Conservation (phyloP, 2,888 invertebrate genomes). For the Eilema depressum region DNA sequence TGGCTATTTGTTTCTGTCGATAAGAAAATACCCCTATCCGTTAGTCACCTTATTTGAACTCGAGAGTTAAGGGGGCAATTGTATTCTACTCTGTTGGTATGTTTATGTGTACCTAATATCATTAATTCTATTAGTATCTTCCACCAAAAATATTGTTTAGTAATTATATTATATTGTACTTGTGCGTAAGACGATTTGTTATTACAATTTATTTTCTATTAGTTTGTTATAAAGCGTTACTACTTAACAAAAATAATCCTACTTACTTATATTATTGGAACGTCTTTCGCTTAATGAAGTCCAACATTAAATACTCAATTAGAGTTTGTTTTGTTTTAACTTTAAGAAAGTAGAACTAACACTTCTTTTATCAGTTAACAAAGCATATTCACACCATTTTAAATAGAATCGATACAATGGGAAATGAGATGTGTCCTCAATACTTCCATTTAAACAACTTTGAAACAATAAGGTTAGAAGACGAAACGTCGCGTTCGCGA, state of each 20-base stretch:
- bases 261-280: conserved; percentile 53
- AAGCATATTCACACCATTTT: conserved; percentile 82
- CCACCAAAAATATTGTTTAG: not conserved
- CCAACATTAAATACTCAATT: conserved; percentile 52
- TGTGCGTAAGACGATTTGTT: not conserved
- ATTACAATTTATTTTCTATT: conserved; percentile 14
- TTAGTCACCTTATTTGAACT: not conserved
- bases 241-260: conserved; percentile 31
- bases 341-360: conserved; percentile 84
- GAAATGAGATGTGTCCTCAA: conserved; percentile 82
- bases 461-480: conserved; percentile 76
- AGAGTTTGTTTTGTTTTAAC: conserved; percentile 68
- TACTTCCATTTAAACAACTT: conserved; percentile 79
- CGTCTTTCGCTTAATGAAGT: conserved; percentile 47
- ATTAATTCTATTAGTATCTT: not conserved
- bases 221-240: not conserved
- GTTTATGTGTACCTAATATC: not conserved
- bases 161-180: not conserved
- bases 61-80: not conserved
- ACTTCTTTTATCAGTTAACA: conserved; percentile 78
- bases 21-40: not conserved
- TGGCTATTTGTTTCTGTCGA: not conserved
- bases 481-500: conserved; percentile 82
- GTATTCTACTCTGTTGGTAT: not conserved
- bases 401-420: conserved; percentile 77